phyloP scores from a whole-genome alignment of 2,797 vertebrate genomes.

The Glossophaga mutica region DNA sequence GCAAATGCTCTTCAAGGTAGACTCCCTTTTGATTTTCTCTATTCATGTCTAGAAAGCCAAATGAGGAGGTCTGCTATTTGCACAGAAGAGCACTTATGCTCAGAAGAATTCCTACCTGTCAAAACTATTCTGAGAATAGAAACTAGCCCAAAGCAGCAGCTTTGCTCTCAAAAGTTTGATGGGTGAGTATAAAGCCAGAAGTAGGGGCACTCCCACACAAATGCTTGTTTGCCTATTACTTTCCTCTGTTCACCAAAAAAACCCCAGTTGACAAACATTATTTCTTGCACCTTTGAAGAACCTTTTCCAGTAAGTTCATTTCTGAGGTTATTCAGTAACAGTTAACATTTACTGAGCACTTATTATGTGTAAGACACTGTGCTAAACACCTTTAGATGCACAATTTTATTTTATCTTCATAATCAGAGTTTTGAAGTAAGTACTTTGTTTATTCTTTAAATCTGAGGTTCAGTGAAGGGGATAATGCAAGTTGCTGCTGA shows the following conservation, averaged over 20 bases:
- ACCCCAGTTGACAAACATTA: not conserved
- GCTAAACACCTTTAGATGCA: not conserved
- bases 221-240: not conserved
- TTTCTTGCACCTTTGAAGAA: not conserved
- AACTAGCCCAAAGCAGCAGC: conserved; percentile 19
- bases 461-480: not conserved
- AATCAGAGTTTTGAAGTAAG: not conserved
- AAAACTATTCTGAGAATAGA: conserved; percentile 6
- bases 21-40: conserved; percentile 24
- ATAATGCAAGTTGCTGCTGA: not conserved
- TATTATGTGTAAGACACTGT: not conserved
- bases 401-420: not conserved
- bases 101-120: not conserved
- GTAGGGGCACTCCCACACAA: not conserved
- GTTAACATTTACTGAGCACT: not conserved
- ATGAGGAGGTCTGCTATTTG: not conserved
- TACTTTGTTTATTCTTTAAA: not conserved
- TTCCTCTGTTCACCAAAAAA: not conserved
- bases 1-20: not conserved
- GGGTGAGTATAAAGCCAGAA: not conserved
- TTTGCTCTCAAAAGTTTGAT: conserved; percentile 31
- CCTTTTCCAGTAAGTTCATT: not conserved
- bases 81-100: not conserved
- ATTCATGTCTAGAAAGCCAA: not conserved
- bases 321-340: conserved; percentile 17